Evolutionary conservation across 2,888 invertebrate species (phyloP), one percentile per base, ranked within the genome.

Genomic region (Germaria angustata): DNA sequence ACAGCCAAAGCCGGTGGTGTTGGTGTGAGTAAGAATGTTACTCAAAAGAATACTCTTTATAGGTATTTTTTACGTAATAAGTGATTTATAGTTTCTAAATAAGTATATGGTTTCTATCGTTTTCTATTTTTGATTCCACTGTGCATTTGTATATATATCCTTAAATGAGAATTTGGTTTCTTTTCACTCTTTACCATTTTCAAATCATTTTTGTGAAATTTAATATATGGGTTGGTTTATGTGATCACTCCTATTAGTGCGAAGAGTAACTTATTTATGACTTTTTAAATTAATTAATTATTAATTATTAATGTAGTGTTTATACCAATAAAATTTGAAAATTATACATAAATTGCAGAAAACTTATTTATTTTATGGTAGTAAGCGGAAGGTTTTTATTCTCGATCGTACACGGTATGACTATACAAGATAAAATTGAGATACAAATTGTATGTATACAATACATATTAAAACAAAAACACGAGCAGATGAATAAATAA

Each of bases 1-100:
- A 72, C 84, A 22, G 57, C 85, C 36, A 84, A 85, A 65, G 85
- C 86, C 9, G 80, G 92, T 75, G 93, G 93, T 13, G 59, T 39
- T 36, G 46, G 49, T 55, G 41, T 79, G 13, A 81, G 86, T 34
- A 71, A 86, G 8, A 86, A 85, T 73, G 86, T 86, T 17, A 81
- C 86, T 20, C 88, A 89, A 71, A 90, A 90, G 84, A 94, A 94
- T 91, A 93, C 94, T 86, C 92, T 95, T 86, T 92, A 94, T 90
- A 94, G 94, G 91, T 95, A 94, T 92, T 94, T 94, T 90, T 92
- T 94, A 89, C 93, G 93, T 90, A 93, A 94, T 91, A 94, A 94
- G 92, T 93, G 93, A 93, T 88, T 84, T 76, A 41, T 61, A 59
- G 17, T 17, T 44, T 28, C 15, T 28, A 5, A 5, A 3, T 22